Base-by-base conservation (phyloP, 37 sponge, comb jelly and placozoan species). In the Corticium candelabrum region DNA sequence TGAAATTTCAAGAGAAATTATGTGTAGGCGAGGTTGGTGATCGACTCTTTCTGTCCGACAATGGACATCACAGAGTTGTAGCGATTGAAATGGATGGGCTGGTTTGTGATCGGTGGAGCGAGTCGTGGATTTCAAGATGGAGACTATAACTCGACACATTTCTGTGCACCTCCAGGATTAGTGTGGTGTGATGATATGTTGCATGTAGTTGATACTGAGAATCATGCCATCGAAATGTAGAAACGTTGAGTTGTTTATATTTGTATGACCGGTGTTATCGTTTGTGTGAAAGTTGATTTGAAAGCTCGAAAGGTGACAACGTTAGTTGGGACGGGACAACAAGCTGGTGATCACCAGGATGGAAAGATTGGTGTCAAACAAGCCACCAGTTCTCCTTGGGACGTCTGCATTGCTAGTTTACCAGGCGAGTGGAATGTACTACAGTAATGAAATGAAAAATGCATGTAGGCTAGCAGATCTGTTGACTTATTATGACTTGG, bases 341-440 rank as follows among this genome's bases (percentile, higher is more conserved):
- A 92, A 69, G 96, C 93, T 1, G 82, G 75, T 27, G 96, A 96
- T 74, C 79, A 82, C 31, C 90, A 90, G 78, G 96, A 93, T 2
- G 96, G 96, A 37, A 77, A 73, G 41, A 5, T 40, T 29, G 92
- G 88, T 7, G 75, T 2, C 32, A 67, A 40, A 0, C 96, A 96
- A 43, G 90, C 41, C 82, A n/a, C 92, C 37, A 87, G 89, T 67
- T 90, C 90, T 39, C 96, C 93, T 0, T 96, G 96, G 96, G 96
- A 96, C 77, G 33, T 96, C 21, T 82, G 41, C 3, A 15, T 90
- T 15, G 82, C 86, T 4, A 34, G 35, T 3, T 35, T 70, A 32
- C 74, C 88, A 40, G 88, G 88, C 84, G 2, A 40, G n/a, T n/a
- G n/a, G n/a, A n/a, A n/a, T n/a, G n/a, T n/a, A n/a, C n/a, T n/a